phyloP scores from a whole-genome alignment of 2,113 vertebrate species.

The Hippocampus guttulatus region DNA sequence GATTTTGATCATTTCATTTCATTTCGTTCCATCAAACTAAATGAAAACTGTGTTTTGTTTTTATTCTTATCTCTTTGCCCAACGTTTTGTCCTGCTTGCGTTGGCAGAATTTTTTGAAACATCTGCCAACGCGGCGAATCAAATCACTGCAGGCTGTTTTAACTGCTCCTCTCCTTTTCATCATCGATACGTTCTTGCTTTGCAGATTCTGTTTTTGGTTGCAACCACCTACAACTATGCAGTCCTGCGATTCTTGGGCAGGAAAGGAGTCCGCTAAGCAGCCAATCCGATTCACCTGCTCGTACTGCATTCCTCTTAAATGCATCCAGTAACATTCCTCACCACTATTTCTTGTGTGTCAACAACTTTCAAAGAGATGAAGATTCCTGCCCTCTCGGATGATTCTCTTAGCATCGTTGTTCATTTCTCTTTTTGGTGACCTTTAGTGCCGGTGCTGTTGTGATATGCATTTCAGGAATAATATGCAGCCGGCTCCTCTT shows the following conservation, averaged over 20 bases:
- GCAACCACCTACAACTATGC: conserved; percentile 97
- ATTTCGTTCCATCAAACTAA: neutral
- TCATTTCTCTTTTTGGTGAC: conserved; percentile 35
- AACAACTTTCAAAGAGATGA: conserved; percentile 59
- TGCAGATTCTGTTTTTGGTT: conserved; percentile 88
- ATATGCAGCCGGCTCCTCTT: conserved; percentile 41
- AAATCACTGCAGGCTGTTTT: neutral
- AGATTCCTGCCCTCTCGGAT: conserved; percentile 44
- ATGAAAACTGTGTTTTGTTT: neutral
- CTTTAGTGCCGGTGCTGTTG: conserved; percentile 16
- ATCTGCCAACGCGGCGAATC: neutral
- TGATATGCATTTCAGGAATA: conserved; percentile 54
- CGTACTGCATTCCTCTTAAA: conserved; percentile 20
- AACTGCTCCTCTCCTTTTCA: neutral
- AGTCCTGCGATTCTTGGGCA: conserved; percentile 90
- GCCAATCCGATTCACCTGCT: conserved; percentile 39
- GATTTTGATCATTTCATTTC: neutral
- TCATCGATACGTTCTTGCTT: conserved; percentile 31
- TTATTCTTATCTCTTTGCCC: neutral
- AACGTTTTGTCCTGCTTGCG: neutral
- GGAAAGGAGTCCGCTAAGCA: conserved; percentile 85
- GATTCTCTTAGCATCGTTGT: conserved; percentile 61
- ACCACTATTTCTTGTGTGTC: conserved; percentile 27
- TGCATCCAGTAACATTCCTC: conserved; percentile 35
- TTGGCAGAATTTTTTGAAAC: neutral